Percentiles rank a stretch among this genome's conserved stretches.
Evolutionary conservation across 2,888 invertebrate species (phyloP).

Genomic region (Hypercompe scribonia): DNA sequence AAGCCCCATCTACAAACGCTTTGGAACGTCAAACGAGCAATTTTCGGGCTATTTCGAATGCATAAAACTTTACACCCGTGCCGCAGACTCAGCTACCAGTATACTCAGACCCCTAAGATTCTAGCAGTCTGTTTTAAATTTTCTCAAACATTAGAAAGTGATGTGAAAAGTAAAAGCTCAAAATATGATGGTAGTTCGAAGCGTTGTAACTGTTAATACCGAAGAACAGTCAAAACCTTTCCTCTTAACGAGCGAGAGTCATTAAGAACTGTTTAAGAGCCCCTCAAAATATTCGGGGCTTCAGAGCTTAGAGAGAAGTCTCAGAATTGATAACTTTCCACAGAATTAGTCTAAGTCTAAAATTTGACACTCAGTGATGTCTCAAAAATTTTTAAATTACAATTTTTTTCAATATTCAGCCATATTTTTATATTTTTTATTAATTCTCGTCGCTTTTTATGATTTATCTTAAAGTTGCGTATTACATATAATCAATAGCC

Average conservation of each 20-base stretch:
- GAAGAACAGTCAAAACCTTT: conserved; percentile 81
- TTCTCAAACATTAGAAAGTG: conserved; percentile 23
- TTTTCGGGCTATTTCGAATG: conserved; percentile 79
- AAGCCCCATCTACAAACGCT: conserved; percentile 63
- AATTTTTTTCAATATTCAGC: neutral
- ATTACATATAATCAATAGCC: no score
- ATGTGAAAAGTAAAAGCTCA: conserved; percentile 46
- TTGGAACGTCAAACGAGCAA: conserved; percentile 76
- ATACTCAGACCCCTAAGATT: conserved; percentile 50
- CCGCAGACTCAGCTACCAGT: conserved; percentile 64
- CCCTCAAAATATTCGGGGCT: conserved; percentile 59
- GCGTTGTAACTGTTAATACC: conserved; percentile 77
- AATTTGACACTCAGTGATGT: conserved; percentile 23
- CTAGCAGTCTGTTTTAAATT: conserved; percentile 17
- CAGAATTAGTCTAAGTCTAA: conserved; percentile 36
- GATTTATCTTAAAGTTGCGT: neutral
- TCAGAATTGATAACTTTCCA: conserved; percentile 59
- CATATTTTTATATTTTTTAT: no score
- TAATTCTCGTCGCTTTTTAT: neutral
- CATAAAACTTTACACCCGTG: conserved; percentile 79
- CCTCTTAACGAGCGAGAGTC: conserved; percentile 77
- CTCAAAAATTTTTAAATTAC: neutral
- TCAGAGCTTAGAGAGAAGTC: conserved; percentile 52
- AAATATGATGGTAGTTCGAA: conserved; percentile 51
- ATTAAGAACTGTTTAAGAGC: conserved; percentile 77